phyloP scores from a whole-genome alignment of 2,113 vertebrate genomes.

The Anolis carolinensis region DNA sequence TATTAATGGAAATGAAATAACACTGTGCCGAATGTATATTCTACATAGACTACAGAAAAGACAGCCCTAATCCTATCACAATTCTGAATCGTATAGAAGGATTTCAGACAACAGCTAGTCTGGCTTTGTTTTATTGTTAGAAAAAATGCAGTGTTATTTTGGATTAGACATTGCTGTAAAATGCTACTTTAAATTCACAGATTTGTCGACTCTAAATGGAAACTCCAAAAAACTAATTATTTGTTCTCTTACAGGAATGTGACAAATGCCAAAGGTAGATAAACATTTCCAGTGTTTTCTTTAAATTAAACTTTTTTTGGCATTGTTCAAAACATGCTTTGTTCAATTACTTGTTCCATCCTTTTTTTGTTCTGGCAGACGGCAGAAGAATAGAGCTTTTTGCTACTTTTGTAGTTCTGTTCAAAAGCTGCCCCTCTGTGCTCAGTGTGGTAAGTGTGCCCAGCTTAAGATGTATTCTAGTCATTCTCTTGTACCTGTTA shows the following conservation, averaged over 20 bases:
- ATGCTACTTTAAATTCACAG: neutral
- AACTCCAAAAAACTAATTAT: constrained; percentile 6
- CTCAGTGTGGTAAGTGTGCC: constrained; percentile 93
- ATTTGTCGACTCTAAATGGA: neutral
- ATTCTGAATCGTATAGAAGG: neutral
- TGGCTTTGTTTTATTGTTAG: neutral
- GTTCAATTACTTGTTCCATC: constrained; percentile 47
- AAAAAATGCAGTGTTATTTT: neutral
- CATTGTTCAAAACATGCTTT: constrained; percentile 1
- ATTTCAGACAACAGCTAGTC: neutral
- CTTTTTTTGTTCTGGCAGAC: constrained; percentile 67
- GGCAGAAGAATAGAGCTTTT: constrained; percentile 98
- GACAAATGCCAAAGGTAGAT: constrained; percentile 97
- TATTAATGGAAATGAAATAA: neutral
- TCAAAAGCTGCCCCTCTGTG: constrained; percentile 95
- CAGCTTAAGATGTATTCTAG: constrained; percentile 1
- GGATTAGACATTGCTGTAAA: neutral
- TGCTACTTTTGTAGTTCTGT: constrained; percentile 96
- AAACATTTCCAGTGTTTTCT: constrained; percentile 22
- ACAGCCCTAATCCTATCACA: neutral
- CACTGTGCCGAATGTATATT: neutral
- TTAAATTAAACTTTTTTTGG: constrained; percentile 1
- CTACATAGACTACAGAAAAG: neutral
- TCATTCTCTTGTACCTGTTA: neutral
- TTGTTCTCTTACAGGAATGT: constrained; percentile 86